Evolutionary conservation across 64 coral and sea anemone species (phyloP), one percentile per base, ranked within the genome.

Genomic region (Cladopsammia gracilis): DNA sequence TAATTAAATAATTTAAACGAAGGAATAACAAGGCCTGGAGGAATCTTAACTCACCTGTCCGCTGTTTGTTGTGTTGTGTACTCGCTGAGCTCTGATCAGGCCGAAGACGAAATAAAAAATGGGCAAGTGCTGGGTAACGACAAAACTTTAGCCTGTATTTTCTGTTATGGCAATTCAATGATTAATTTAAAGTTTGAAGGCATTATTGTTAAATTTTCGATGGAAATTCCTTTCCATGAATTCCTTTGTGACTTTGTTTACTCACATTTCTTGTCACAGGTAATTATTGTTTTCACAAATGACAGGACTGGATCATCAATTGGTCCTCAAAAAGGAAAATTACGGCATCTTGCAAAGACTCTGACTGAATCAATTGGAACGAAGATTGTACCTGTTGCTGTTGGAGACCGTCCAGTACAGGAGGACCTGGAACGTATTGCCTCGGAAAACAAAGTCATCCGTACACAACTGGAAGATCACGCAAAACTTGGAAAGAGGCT

Each of bases 311-410:
- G 79, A 83, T 83, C 79, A 19, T 43, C n/a, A n/a, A n/a, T 22
- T 66, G 79, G 79, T 62, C 79, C 79, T 48, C 79, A 83, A 20
- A 81, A 81, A 24, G 79, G 79, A 65, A 66, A 47, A 66, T 23
- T 83, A 49, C 19, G 44, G 26, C 16, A 19, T 46, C 6, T n/a
- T 1, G 43, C 59, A 14, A 65, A 83, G 42, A n/a, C 64, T 19
- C 60, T 83, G 14, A 83, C 44, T n/a, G 42, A 83, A 19, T 8
- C 48, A n/a, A 25, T 83, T 83, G 43, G 59, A n/a, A 59, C 25
- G 16, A 83, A 49, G 60, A 66, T 83, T 83, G 61, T 65, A 5
- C 58, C 79, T 0, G 79, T 83, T 66, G 79, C 79, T 23, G 44
- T 83, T 66, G 25, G 79, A 83, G 79, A 65, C 1, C 58, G 79